Evolutionary conservation across 2,113 vertebrate genomes (phyloP).

Genomic region (Galeopterus variegatus): DNA sequence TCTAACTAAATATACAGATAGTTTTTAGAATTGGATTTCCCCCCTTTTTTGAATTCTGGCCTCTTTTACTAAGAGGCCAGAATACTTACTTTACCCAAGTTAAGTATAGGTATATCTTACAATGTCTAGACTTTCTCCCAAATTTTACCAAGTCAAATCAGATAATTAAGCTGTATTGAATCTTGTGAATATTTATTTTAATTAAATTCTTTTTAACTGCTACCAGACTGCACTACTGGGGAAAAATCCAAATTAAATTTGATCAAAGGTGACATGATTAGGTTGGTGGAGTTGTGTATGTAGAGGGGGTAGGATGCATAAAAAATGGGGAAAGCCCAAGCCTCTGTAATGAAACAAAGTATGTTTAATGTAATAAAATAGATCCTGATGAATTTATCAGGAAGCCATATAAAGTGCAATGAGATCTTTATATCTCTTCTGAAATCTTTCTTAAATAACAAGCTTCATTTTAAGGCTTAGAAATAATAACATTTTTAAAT

Average conservation of each 20-base stretch:
- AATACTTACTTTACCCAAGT: slow-evolving; percentile 36
- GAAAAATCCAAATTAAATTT: slow-evolving; percentile 78
- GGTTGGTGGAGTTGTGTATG: slow-evolving; percentile 57
- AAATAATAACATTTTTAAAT: slow-evolving; percentile 44
- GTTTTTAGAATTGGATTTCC: neutral
- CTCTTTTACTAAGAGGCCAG: slow-evolving; percentile 60
- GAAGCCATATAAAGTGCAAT: slow-evolving; percentile 47
- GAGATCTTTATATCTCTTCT: neutral
- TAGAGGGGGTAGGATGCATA: neutral
- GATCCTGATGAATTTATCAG: slow-evolving; percentile 21
- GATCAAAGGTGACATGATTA: slow-evolving; percentile 66
- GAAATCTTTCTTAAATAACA: slow-evolving; percentile 42
- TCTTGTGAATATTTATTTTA: slow-evolving; percentile 76
- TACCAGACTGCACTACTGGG: slow-evolving; percentile 65
- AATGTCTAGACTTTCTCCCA: slow-evolving; percentile 64
- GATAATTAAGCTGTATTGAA: slow-evolving; percentile 78
- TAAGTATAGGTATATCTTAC: neutral
- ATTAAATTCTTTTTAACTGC: slow-evolving; percentile 81
- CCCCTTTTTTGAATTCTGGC: neutral
- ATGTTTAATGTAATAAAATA: slow-evolving; percentile 51
- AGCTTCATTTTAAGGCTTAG: slow-evolving; percentile 47
- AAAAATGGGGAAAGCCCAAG: neutral
- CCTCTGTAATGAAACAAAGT: slow-evolving; percentile 55
- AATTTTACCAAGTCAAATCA: slow-evolving; percentile 78
- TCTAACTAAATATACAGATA: neutral